Base-by-base conservation (phyloP, 1,140 invertebrate species). In the Palaemon carinicauda region DNA sequence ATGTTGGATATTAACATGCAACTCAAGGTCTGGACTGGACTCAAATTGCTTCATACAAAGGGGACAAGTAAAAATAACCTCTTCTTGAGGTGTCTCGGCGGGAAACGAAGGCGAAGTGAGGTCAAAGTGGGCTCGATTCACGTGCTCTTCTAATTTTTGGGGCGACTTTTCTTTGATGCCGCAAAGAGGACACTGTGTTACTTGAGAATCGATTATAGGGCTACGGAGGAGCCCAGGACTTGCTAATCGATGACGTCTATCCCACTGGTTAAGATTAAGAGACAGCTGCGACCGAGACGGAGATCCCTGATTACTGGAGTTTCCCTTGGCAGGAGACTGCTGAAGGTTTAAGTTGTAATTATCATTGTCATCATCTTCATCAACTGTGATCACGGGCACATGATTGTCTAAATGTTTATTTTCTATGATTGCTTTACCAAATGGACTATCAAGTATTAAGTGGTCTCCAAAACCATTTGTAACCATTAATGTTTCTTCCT, bases 1-100 rank as follows among this genome's bases (percentile, higher is more conserved):
- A 91, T 97, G 96, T 90, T 96, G 95, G 29, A 96, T 95, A 91
- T 97, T 97, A 0, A 97, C 96, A 91, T 97, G 96, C 14, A 96
- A 91, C 91, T 96, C 95, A 31, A 97, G 93, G 90, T 96, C 95
- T n/a, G 94, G 94, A 14, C 94, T 94, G 86, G 94, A 94, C 27
- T 94, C 92, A 91, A 96, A 96, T 54, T 94, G 94, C 88, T 94
- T 93, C 88, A 94, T 92, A 91, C 96, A 96, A 50, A 96, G 93
- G 1, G 95, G 95, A 91, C 95, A 96, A 84, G 92, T 92, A 82
- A 93, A 75, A 50, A 88, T 89, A 14, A 89, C 87, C 60, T 87
- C 79, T 41, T 75, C 80, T 56, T 65, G 60, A 19, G 75, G 89
- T 9, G 87, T 89, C n/a, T 90, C 91, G n/a, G 92, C 90, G 33